Evolutionary conservation across 2,888 invertebrate genomes (phyloP).

Genomic region (Lagria hirta): DNA sequence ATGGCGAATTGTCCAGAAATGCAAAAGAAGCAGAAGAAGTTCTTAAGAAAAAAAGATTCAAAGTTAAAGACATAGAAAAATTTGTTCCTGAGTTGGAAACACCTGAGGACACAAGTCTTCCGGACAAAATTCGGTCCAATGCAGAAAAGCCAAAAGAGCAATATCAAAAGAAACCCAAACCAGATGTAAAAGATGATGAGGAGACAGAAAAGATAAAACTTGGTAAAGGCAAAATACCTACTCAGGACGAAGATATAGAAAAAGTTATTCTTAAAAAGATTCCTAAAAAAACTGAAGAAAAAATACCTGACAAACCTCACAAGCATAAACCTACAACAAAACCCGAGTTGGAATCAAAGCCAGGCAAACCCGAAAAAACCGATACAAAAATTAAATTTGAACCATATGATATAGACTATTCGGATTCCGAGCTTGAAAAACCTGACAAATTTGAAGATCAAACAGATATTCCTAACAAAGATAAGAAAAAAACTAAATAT

Average conservation of each 20-base stretch:
- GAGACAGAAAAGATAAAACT: slow-evolving; percentile 41
- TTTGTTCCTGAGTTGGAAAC: slow-evolving; percentile 52
- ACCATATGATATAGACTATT: slow-evolving; percentile 47
- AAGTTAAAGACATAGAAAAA: slow-evolving; percentile 49
- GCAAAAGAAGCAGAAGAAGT: slow-evolving; percentile 52
- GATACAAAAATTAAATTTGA: slow-evolving; percentile 42
- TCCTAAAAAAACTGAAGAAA: slow-evolving; percentile 40
- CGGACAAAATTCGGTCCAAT: slow-evolving; percentile 36
- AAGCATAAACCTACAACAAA: slow-evolving; percentile 23
- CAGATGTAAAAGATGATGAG: slow-evolving; percentile 20
- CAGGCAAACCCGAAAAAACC: slow-evolving; percentile 35
- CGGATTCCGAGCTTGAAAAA: slow-evolving; percentile 46
- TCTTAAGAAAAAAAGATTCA: slow-evolving; percentile 45
- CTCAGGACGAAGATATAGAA: slow-evolving; percentile 42
- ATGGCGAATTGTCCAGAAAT: slow-evolving; percentile 55
- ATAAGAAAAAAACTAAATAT: slow-evolving; percentile 40
- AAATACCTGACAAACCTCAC: slow-evolving; percentile 11
- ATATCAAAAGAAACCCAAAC: slow-evolving; percentile 30
- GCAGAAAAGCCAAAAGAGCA: slow-evolving; percentile 39
- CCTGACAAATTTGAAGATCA: slow-evolving; percentile 44
- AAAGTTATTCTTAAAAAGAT: slow-evolving; percentile 50
- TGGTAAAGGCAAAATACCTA: slow-evolving; percentile 48
- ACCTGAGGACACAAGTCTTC: slow-evolving; percentile 48
- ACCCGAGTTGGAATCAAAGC: slow-evolving; percentile 13
- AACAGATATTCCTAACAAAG: slow-evolving; percentile 36